phyloP scores from a whole-genome alignment of 1,140 invertebrate species.

The Saccostrea cuccullata region DNA sequence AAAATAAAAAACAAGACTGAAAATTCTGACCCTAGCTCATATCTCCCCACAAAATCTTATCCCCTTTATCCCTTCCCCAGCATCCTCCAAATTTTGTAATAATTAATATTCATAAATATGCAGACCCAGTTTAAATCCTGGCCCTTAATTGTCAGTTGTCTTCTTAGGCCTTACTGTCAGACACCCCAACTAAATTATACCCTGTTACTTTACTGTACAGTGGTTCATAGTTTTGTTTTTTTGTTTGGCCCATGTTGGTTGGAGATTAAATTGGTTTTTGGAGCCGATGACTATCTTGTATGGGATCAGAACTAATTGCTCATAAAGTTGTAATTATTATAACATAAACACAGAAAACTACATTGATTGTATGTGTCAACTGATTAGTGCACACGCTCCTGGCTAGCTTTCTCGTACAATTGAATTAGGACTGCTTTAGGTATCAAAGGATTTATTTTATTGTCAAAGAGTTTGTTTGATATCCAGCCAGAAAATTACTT shows the following conservation, averaged over 20 bases:
- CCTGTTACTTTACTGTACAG: too few species aligned
- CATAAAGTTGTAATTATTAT: constrained; percentile 3
- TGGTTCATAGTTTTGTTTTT: not conserved
- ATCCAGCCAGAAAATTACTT: not conserved
- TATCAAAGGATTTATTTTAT: constrained; percentile 26
- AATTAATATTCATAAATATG: too few species aligned
- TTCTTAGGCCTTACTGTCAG: too few species aligned
- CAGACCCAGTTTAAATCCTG: too few species aligned
- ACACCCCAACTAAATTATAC: too few species aligned
- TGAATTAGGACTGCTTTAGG: constrained; percentile 3
- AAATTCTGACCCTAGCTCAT: not conserved
- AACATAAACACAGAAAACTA: not conserved
- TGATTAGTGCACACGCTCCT: not conserved
- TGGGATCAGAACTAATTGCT: not conserved
- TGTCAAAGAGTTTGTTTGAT: constrained; percentile 27
- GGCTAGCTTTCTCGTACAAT: not conserved
- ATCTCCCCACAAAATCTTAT: too few species aligned
- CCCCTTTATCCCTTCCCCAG: too few species aligned
- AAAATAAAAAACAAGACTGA: not conserved
- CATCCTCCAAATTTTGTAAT: not conserved
- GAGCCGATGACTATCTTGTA: not conserved
- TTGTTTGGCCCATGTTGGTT: not conserved
- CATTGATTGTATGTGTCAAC: not conserved
- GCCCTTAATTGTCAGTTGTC: too few species aligned
- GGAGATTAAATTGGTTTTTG: not conserved